Evolutionary conservation across 2,113 vertebrate genomes (phyloP), one percentile per base, ranked within the genome.

Genomic region (Baryphthengus martii): DNA sequence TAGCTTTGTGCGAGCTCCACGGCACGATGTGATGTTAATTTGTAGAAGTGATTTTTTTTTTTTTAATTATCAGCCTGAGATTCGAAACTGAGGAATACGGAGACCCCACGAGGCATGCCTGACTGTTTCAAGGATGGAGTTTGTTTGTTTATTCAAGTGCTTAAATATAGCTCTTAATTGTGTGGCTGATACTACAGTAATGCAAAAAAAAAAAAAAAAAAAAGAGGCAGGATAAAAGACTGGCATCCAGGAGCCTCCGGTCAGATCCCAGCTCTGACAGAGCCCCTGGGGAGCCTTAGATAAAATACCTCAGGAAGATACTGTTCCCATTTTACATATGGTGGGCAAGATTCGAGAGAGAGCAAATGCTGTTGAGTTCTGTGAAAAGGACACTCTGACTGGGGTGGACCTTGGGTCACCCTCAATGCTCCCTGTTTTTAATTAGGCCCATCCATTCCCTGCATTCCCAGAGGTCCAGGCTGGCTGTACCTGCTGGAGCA

Each of bases 51-150:
- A 88, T 42, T 76, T 49, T 68, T 50, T 44, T n/a, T 15, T 18
- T 63, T 72, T 73, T 65, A 91, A 80, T 92, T 88, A 77, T 71
- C 88, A 90, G 67, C 72, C 67, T 53, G 85, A 88, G 79, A 74
- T 61, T 70, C 67, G 40, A 52, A 76, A 40, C 40, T 40, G 39
- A 83, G 72, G 45, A 61, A 10, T 11, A 17, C 1, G 5, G 40
- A 53, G 79, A 82, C 56, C 66, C 78, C 88, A 67, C 1, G 1
- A 78, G 78, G 66, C 17, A 28, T 8, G 78, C 20, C 17, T n/a
- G 45, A 39, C 66, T 65, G n/a, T 35, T 68, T 42, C 67, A 44
- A 65, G 50, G 70, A 45, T 59, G 65, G 62, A 70, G 31, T 29
- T 61, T 68, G 31, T 73, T 94, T 68, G 40, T 73, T 95, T 82